These are phyloP conservation scores for Cyprinus carpio DNA, from an alignment of 2,113 vertebrate genomes.

Conservation along the genomic window DNA sequence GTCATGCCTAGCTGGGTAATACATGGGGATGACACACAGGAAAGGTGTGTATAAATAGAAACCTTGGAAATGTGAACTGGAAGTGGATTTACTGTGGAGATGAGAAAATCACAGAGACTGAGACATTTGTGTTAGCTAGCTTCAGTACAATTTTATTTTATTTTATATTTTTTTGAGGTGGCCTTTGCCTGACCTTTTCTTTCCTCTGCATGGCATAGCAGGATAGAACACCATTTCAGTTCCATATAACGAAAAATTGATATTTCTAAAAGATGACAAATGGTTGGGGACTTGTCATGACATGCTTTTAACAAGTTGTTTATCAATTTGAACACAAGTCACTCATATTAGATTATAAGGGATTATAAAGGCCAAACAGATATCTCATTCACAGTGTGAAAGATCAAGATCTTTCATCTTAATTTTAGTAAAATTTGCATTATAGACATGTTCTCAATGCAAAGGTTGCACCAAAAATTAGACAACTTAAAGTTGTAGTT, in stretches of 20 bases:
- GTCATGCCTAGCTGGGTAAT: slow-evolving; percentile 18
- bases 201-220: background rate
- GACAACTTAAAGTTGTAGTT: background rate
- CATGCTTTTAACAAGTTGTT: slow-evolving; percentile 18
- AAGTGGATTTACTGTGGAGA: background rate
- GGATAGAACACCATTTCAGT: slow-evolving; percentile 41
- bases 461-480: background rate
- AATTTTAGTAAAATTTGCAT: slow-evolving; percentile 2
- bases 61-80: slow-evolving; percentile 26
- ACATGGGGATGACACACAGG: slow-evolving; percentile 4
- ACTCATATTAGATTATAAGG: background rate
- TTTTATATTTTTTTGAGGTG: background rate
- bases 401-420: slow-evolving; percentile 23
- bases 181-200: slow-evolving; percentile 33
- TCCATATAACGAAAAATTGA: slow-evolving; percentile 4
- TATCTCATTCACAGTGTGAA: slow-evolving; percentile 21
- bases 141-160: background rate
- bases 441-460: background rate
- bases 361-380: slow-evolving; percentile 31
- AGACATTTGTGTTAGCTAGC: slow-evolving; percentile 1
- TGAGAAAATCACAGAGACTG: background rate
- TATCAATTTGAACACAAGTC: background rate
- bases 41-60: slow-evolving; percentile 5
- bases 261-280: slow-evolving; percentile 16
- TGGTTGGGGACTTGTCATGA: background rate